These are phyloP conservation scores for Pogonophryne albipinna DNA, from an alignment of 2,797 vertebrate species.

Conservation along the genomic window DNA sequence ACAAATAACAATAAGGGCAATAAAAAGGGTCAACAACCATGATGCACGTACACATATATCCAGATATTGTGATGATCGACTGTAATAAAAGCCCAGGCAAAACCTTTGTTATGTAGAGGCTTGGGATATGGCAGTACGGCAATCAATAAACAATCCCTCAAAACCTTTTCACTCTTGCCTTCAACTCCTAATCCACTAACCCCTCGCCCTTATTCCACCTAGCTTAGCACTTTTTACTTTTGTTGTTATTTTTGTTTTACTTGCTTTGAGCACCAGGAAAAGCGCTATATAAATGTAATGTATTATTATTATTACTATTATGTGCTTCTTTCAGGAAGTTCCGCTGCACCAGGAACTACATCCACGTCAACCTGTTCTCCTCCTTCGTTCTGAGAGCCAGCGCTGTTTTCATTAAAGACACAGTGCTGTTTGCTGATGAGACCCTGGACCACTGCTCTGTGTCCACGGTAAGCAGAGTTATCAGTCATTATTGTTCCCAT, in stretches of 20 bases:
- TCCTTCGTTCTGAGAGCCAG: constrained; percentile 91
- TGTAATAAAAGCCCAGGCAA: background rate
- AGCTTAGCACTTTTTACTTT: too few relatives aligned
- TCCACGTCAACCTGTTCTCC: constrained; percentile 93
- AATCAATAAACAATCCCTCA: too few relatives aligned
- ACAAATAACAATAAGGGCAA: background rate
- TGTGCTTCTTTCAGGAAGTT: constrained; percentile 86
- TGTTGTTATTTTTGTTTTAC: too few relatives aligned
- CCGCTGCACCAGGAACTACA: constrained; percentile 93
- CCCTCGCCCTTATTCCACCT: too few relatives aligned
- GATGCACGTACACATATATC: constrained; percentile 5
- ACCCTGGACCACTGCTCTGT: constrained; percentile 90
- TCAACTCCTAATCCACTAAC: too few relatives aligned
- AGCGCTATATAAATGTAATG: too few relatives aligned
- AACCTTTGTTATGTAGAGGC: constrained; percentile 10
- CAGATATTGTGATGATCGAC: background rate
- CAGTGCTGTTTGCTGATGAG: constrained; percentile 90
- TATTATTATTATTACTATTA: background rate
- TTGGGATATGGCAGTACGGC: background rate
- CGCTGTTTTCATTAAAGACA: constrained; percentile 92
- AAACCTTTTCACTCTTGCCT: too few relatives aligned
- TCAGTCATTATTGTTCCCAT: constrained; percentile 10
- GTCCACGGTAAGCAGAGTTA: constrained; percentile 85
- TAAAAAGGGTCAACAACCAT: background rate
- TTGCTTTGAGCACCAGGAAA: too few relatives aligned